Evolutionary conservation across 2,113 vertebrate species (phyloP).

Genomic region (Formicarius rufipectus): DNA sequence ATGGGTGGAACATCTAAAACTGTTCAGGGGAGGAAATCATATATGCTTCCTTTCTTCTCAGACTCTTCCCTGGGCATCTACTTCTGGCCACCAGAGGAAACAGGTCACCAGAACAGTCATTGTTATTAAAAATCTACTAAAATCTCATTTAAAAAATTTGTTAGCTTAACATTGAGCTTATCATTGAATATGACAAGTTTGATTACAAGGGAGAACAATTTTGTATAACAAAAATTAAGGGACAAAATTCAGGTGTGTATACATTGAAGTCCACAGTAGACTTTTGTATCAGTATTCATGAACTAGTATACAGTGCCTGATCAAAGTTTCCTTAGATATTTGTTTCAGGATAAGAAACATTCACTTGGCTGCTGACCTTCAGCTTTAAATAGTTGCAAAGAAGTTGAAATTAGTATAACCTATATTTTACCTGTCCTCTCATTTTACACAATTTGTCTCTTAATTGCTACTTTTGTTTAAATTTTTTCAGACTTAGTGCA

Average conservation of each 20-base stretch:
- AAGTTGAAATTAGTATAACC: neutral
- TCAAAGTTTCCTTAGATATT: neutral
- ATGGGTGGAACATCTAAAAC: neutral
- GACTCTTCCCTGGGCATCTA: neutral
- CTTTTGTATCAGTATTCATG: neutral
- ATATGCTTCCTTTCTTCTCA: neutral
- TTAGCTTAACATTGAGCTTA: neutral
- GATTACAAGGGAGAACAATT: fast-evolving
- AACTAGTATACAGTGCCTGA: neutral
- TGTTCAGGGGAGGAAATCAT: neutral
- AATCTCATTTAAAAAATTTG: neutral
- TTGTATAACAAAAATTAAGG: neutral
- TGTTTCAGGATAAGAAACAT: neutral
- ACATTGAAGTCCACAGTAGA: neutral
- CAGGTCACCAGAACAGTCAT: neutral
- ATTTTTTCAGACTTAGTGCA: neutral
- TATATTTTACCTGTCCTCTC: neutral
- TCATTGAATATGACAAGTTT: neutral
- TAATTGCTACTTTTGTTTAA: neutral
- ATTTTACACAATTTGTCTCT: neutral
- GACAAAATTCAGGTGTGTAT: neutral
- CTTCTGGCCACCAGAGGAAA: neutral
- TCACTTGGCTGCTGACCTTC: neutral
- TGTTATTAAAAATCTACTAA: neutral
- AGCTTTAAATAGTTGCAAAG: neutral